These are phyloP conservation scores for Leptopilina syphax DNA, from an alignment of 2,888 invertebrate species.

Conservation along the genomic window DNA sequence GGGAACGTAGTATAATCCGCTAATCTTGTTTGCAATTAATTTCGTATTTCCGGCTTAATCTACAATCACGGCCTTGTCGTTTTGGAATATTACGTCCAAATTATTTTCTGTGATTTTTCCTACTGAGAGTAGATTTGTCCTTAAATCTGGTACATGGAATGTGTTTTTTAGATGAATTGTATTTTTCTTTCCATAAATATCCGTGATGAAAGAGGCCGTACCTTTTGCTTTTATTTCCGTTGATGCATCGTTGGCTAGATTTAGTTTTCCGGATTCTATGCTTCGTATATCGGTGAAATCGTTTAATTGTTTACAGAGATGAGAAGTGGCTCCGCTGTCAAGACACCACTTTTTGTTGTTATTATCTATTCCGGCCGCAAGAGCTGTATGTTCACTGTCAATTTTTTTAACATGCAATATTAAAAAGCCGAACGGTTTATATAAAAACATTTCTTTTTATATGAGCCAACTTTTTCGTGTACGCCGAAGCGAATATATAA, in stretches of 20 bases:
- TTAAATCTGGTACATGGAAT: slow-evolving; percentile 24
- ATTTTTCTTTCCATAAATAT: slow-evolving; percentile 16
- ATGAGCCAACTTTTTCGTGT: too few relatives aligned
- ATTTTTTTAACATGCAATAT: too few relatives aligned
- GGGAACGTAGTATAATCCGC: slow-evolving; percentile 15
- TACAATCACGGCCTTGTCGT: slow-evolving; percentile 28
- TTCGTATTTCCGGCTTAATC: slow-evolving; percentile 31
- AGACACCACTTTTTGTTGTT: not conserved
- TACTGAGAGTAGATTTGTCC: slow-evolving; percentile 20
- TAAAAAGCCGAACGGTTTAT: too few relatives aligned
- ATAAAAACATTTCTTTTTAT: too few relatives aligned
- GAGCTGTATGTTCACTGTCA: not conserved
- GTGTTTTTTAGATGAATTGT: slow-evolving; percentile 42
- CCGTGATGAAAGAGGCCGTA: not conserved
- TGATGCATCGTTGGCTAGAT: slow-evolving; percentile 42
- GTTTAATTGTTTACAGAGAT: not conserved
- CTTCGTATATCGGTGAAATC: not conserved
- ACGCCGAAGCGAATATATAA: too few relatives aligned
- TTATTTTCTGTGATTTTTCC: slow-evolving; percentile 23
- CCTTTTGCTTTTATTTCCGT: slow-evolving; percentile 40
- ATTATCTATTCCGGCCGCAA: not conserved
- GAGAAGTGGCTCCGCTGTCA: not conserved
- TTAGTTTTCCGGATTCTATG: slow-evolving; percentile 6
- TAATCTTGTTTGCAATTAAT: slow-evolving; percentile 17
- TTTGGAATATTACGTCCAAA: slow-evolving; percentile 37